phyloP scores from a whole-genome alignment of 2,888 invertebrate species.

The Serrognathus titanus region DNA sequence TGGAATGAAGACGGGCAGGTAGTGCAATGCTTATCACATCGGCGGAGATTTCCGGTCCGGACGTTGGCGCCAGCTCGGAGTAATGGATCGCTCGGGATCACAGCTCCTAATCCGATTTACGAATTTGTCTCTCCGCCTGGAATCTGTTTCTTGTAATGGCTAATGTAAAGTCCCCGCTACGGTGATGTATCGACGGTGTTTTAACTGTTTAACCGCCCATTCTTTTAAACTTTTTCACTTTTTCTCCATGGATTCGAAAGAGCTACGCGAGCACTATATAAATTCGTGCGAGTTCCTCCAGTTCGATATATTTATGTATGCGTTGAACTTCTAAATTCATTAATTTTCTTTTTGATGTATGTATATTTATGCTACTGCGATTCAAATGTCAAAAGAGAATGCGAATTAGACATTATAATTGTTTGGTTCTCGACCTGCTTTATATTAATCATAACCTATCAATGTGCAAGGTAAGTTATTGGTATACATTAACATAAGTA shows the following conservation, averaged over 20 bases:
- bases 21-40: slow-evolving; percentile 33
- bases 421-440: no score
- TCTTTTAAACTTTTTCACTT: slow-evolving; percentile 1
- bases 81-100: slow-evolving; percentile 44
- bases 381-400: no score
- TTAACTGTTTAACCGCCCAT: slow-evolving; percentile 3
- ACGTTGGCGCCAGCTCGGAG: slow-evolving; percentile 42
- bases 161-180: slow-evolving; percentile 15
- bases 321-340: no score
- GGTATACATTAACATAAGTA: no score
- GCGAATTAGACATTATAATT: no score
- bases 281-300: not conserved
- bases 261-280: not conserved
- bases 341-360: no score
- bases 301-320: no score
- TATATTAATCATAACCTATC: no score
- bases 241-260: not conserved
- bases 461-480: no score
- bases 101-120: slow-evolving; percentile 44
- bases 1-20: slow-evolving; percentile 16
- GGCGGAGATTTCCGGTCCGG: slow-evolving; percentile 42
- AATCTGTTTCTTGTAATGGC: slow-evolving; percentile 21
- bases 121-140: slow-evolving; percentile 32
- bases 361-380: no score
- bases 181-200: not conserved